These are phyloP conservation scores for Penelope pileata DNA, from an alignment of 2,113 vertebrate species.

Conservation along the genomic window DNA sequence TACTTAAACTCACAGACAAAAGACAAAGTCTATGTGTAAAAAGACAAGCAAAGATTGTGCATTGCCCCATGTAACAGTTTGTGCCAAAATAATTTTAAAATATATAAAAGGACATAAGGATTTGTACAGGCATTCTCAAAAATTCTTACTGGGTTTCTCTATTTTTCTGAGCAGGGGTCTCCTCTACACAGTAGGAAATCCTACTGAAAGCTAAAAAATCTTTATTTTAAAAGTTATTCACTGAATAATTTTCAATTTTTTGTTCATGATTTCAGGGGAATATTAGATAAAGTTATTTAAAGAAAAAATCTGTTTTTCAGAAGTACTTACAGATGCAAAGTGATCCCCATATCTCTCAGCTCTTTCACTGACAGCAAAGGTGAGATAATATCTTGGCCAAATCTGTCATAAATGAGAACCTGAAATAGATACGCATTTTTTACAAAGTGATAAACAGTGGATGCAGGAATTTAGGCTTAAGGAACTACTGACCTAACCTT, in stretches of 20 bases:
- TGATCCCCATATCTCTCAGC: slow-evolving; percentile 97
- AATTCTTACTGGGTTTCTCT: neutral
- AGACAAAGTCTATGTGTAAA: neutral
- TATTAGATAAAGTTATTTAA: neutral
- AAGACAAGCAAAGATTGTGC: neutral
- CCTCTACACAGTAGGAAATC: neutral
- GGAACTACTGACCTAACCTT: neutral
- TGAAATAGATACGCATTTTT: slow-evolving; percentile 55
- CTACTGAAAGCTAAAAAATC: neutral
- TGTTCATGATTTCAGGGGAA: neutral
- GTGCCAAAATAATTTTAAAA: neutral
- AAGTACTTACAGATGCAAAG: slow-evolving; percentile 89
- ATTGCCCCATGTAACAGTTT: neutral
- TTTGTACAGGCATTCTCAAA: neutral
- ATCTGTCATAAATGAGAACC: slow-evolving; percentile 97
- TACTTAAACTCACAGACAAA: neutral
- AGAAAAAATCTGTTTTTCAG: neutral
- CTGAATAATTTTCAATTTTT: neutral
- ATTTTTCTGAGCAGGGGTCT: neutral
- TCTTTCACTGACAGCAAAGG: slow-evolving; percentile 96
- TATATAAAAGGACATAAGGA: neutral
- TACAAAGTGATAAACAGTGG: neutral
- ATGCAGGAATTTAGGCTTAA: neutral
- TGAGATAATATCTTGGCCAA: slow-evolving; percentile 99
- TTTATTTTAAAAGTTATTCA: neutral